These are phyloP conservation scores for Bryconaethiops microstoma DNA, from an alignment of 2,797 vertebrate genomes.

Conservation along the genomic window DNA sequence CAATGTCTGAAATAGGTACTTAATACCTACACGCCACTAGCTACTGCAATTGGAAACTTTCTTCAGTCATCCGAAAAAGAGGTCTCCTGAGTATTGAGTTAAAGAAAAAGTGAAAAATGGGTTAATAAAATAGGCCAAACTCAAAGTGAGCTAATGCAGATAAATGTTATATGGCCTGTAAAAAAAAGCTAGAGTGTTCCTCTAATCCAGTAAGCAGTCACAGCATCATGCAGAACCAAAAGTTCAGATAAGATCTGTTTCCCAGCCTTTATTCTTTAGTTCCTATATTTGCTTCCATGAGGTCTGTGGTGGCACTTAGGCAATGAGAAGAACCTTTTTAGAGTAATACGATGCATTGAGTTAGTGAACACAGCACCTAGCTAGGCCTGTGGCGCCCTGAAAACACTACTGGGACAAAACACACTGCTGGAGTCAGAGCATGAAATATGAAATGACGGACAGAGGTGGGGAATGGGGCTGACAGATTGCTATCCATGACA, in stretches of 20 bases:
- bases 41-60: constrained; percentile 28
- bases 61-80: neutral
- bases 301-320: constrained; percentile 34
- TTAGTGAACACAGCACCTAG: constrained; percentile 8
- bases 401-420: constrained; percentile 34
- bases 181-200: neutral
- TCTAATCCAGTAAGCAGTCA: neutral
- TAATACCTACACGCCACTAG: constrained; percentile 9
- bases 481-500: constrained; percentile 58
- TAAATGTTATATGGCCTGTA: neutral
- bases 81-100: constrained; percentile 16
- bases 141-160: neutral
- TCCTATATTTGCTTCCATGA: neutral
- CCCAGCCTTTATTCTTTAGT: neutral
- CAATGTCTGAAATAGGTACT: constrained; percentile 7
- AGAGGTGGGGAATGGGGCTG: constrained; percentile 23
- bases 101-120: neutral
- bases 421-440: constrained; percentile 24
- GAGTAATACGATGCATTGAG: constrained; percentile 38
- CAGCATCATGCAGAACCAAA: neutral
- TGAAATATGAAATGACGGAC: constrained; percentile 42
- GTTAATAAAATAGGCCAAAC: constrained; percentile 11
- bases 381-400: constrained; percentile 16
- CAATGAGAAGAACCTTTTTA: constrained; percentile 15
- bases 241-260: constrained; percentile 7